Base-by-base conservation (phyloP, 2,113 vertebrate genomes). In the Melanocharis versteri region DNA sequence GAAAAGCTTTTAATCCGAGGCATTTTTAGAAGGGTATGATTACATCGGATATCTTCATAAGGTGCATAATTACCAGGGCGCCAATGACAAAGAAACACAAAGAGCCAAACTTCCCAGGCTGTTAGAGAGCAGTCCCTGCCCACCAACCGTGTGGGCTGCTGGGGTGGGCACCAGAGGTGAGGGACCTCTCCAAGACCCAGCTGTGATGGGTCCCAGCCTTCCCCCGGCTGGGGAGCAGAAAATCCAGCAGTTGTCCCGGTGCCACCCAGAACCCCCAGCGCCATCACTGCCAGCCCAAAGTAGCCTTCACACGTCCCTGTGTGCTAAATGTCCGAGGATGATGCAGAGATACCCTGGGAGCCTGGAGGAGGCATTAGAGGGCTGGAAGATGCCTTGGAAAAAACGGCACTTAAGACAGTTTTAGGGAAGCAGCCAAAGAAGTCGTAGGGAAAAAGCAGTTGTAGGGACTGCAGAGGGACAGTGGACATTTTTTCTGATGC, bases 1-100 rank as follows among this genome's bases (percentile, higher is more conserved):
- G 68, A 96, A 98, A 98, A 98, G 98, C 98, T 98, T 98, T 98
- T 98, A 98, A 98, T 98, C 98, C 83, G 75, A 97, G 96, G 95
- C 97, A 95, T 97, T 98, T 98, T 98, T 94, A 97, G 97, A 98
- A 94, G 93, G 97, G 94, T 96, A 96, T 97, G 97, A 98, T 98
- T 98, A 97, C 97, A 96, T 94, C 4, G 50, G 94, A 85, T 97
- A 94, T 98, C 97, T 98, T 98, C 97, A 96, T 93, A 95, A 97
- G 94, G 96, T 94, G 72, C 81, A 28, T 97, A 97, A 98, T 98
- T 97, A 97, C 71, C 71, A 80, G 94, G 97, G 96, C 4, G 7
- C 95, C 96, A 70, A 60, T 90, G 93, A 95, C 94, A 96, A 50
- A 94, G 94, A 92, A 96, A 95, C 95, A 91, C 79, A 95, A 96